A percentile compares a stretch with the other conserved stretches of the same genome.
Conservation (phyloP, 2,888 invertebrate species). For the Dynastes hyllus region DNA sequence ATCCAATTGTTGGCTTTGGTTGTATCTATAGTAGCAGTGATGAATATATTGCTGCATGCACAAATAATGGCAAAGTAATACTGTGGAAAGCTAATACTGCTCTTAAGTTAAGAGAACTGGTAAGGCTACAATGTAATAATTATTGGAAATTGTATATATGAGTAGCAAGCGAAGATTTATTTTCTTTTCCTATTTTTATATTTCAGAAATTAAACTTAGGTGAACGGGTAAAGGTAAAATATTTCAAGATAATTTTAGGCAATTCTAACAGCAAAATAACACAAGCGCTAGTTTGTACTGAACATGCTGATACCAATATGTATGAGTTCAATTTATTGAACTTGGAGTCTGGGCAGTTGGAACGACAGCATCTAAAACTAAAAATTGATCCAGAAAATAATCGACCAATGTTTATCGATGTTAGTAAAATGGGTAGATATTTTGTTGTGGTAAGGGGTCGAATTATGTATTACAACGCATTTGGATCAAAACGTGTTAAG, state of each 20-base stretch:
- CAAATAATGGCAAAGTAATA: slow-evolving; percentile 73
- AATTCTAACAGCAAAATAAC: neutral
- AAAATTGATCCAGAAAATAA: slow-evolving; percentile 8
- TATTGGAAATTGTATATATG: too few relatives aligned
- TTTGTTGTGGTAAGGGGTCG: slow-evolving; percentile 60
- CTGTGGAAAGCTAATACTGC: slow-evolving; percentile 75
- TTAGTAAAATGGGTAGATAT: slow-evolving; percentile 58
- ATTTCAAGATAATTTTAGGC: slow-evolving; percentile 18
- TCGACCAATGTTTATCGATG: slow-evolving; percentile 55
- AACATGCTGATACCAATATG: slow-evolving; percentile 25
- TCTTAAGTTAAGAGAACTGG: slow-evolving; percentile 70
- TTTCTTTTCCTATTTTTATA: neutral
- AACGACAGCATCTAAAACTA: slow-evolving; percentile 26
- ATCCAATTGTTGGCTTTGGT: slow-evolving; percentile 73
- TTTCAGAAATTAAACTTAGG: slow-evolving; percentile 27
- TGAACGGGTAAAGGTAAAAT: slow-evolving; percentile 11
- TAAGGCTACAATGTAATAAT: slow-evolving; percentile 60
- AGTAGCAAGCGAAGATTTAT: too few relatives aligned
- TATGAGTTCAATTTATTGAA: slow-evolving; percentile 47
- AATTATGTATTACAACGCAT: slow-evolving; percentile 57
- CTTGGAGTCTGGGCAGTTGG: slow-evolving; percentile 37
- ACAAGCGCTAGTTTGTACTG: slow-evolving; percentile 38
- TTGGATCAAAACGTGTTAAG: slow-evolving; percentile 29
- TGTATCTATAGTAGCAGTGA: slow-evolving; percentile 69
- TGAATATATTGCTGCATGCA: slow-evolving; percentile 74